phyloP scores from a whole-genome alignment of 2,888 invertebrate species.

The Dioctria rufipes region DNA sequence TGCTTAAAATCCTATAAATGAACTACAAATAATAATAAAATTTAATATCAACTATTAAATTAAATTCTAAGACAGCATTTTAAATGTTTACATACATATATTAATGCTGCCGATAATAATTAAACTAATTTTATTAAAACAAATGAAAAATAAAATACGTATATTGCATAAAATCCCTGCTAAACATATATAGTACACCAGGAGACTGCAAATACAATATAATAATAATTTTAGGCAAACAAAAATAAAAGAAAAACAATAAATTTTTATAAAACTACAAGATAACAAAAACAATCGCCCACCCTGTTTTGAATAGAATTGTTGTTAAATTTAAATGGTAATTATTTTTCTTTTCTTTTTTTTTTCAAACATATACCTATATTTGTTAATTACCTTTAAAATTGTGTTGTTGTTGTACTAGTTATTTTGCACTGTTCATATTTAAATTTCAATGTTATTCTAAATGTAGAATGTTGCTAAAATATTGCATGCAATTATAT shows the following conservation, averaged over 20 bases:
- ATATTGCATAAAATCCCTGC: background rate
- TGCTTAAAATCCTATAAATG: too few relatives aligned
- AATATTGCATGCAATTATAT: slow-evolving; percentile 43
- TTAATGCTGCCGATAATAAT: background rate
- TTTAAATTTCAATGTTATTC: background rate
- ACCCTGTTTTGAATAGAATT: background rate
- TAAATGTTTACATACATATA: background rate
- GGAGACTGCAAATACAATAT: background rate
- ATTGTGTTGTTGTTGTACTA: background rate
- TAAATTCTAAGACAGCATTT: background rate
- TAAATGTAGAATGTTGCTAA: slow-evolving; percentile 37
- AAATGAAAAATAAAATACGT: background rate
- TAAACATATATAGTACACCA: background rate
- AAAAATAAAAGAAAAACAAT: background rate
- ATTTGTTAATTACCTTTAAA: too few relatives aligned
- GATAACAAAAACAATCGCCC: slow-evolving; percentile 2
- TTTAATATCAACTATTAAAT: background rate
- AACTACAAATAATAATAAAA: background rate
- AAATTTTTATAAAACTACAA: slow-evolving; percentile 2
- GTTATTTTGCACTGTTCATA: background rate
- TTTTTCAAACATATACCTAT: too few relatives aligned
- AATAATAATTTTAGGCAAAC: background rate
- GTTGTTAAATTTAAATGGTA: background rate
- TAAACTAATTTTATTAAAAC: background rate
- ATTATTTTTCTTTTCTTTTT: background rate